A percentile compares a stretch with the other conserved stretches of the same genome.
These are phyloP conservation scores for Shargacucullia verbasci DNA, from an alignment of 2,888 invertebrate genomes.

Conservation along the genomic window DNA sequence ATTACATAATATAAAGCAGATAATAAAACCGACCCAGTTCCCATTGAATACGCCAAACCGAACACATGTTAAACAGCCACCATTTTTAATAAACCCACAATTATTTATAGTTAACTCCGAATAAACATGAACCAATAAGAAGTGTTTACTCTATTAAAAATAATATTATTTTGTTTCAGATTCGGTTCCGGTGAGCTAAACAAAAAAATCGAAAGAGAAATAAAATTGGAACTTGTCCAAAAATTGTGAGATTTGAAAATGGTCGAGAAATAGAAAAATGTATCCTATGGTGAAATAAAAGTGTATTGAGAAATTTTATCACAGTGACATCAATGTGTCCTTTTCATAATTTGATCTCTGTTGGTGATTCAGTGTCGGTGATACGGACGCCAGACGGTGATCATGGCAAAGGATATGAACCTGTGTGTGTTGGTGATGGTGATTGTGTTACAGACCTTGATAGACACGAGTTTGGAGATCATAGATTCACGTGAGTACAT, in stretches of 20 bases:
- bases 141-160: slow-evolving; percentile 66
- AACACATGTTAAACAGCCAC: slow-evolving; percentile 35
- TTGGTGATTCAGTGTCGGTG: slow-evolving; percentile 63
- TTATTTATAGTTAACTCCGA: slow-evolving; percentile 40
- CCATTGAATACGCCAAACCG: slow-evolving; percentile 33
- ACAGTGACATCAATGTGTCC: slow-evolving; percentile 74
- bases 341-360: slow-evolving; percentile 54
- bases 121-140: slow-evolving; percentile 44
- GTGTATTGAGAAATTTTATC: slow-evolving; percentile 19
- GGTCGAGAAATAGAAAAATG: slow-evolving; percentile 36
- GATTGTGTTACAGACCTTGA: slow-evolving; percentile 69
- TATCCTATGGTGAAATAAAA: slow-evolving; percentile 29
- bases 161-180: slow-evolving; percentile 74
- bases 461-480: slow-evolving; percentile 77
- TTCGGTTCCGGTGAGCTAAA: slow-evolving; percentile 61
- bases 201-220: slow-evolving; percentile 55
- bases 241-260: slow-evolving; percentile 51
- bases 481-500: slow-evolving; percentile 80
- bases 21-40: slow-evolving; percentile 55
- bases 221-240: slow-evolving; percentile 71
- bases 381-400: slow-evolving; percentile 65
- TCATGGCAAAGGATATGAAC: slow-evolving; percentile 73
- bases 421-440: slow-evolving; percentile 69
- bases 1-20: slow-evolving; percentile 38
- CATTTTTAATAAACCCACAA: slow-evolving; percentile 46